Conservation (phyloP, 2,113 vertebrate genomes). For the Gymnocephalus cernua region DNA sequence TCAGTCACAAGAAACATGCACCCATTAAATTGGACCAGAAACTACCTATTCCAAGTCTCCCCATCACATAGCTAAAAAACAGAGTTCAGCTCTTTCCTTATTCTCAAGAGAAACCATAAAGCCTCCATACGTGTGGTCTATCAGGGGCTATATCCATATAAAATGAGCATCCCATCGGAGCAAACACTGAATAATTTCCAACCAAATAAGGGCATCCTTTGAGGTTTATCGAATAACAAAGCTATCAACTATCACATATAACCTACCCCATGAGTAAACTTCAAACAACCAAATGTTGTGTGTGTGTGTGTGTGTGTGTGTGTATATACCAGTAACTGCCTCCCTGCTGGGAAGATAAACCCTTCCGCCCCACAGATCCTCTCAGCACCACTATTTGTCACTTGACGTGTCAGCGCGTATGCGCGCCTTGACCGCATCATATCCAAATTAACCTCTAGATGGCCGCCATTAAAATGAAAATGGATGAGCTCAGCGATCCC, state of each 20-base stretch:
- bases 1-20: background rate
- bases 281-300: slow-evolving; percentile 55
- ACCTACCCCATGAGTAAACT: slow-evolving; percentile 61
- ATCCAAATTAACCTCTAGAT: slow-evolving; percentile 77
- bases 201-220: slow-evolving; percentile 44
- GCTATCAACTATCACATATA: slow-evolving; percentile 48
- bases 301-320: slow-evolving; percentile 35
- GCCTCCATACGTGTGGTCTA: slow-evolving; percentile 25
- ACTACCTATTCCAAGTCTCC: background rate
- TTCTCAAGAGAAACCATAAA: slow-evolving; percentile 51
- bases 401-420: slow-evolving; percentile 64
- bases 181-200: slow-evolving; percentile 46
- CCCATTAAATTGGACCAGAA: background rate
- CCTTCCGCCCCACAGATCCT: slow-evolving; percentile 71
- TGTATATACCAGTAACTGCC: slow-evolving; percentile 53
- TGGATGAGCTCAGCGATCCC: slow-evolving; percentile 67
- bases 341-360: slow-evolving; percentile 71
- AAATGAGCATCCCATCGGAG: slow-evolving; percentile 41
- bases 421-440: slow-evolving; percentile 74
- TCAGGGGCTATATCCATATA: slow-evolving; percentile 35
- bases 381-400: slow-evolving; percentile 71
- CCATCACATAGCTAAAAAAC: background rate
- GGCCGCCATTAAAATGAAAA: slow-evolving; percentile 79
- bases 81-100: slow-evolving; percentile 27
- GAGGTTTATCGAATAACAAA: slow-evolving; percentile 52